Base-by-base conservation (phyloP, 2,113 vertebrate genomes). In the Charina bottae region DNA sequence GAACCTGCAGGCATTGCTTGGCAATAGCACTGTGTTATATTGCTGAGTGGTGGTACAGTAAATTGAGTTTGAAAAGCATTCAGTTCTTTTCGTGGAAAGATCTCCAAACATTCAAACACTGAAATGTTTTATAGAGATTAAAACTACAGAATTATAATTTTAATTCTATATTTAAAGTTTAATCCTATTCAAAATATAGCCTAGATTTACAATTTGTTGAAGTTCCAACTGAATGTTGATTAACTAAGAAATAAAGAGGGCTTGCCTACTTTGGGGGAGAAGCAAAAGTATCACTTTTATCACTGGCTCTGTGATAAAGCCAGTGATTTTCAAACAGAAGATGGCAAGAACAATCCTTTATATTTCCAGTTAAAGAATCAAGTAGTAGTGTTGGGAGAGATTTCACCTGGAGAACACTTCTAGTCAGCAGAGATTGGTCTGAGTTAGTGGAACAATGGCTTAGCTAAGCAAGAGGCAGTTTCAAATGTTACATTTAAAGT, bases 131-230 rank as follows among this genome's bases (percentile, higher is more conserved):
- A 58, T 4, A 58, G 56, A 58, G 56, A 58, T 19, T 58, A 19
- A 2, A 21, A 58, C 19, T 6, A 58, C 5, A 58, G 19, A 21
- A 6, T 58, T 58, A 58, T 19, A 58, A 58, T 58, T 58, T 58
- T 58, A 58, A 5, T 62, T 23, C 83, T 87, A 87, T 72, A 87
- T 90, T 88, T 90, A 23, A 10, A 87, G 62, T 37, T 62, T 90
- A 83, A 26, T 89, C 12, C n/a, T 87, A 21, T 11, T 85, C 46
- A 56, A 6, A 2, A 4, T 83, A 83, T 78, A 28, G 2, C 42
- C n/a, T 8, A 26, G 21, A 68, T 87, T 54, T 68, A 24, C n/a
- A n/a, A n/a, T 15, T 21, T 68, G 49, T 23, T 11, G 60, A 37
- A 89, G 21, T 12, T 8, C 37, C 58, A 88, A 49, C 11, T 28